These are phyloP conservation scores for Abramis brama DNA, from an alignment of 2,113 vertebrate species.

Conservation along the genomic window DNA sequence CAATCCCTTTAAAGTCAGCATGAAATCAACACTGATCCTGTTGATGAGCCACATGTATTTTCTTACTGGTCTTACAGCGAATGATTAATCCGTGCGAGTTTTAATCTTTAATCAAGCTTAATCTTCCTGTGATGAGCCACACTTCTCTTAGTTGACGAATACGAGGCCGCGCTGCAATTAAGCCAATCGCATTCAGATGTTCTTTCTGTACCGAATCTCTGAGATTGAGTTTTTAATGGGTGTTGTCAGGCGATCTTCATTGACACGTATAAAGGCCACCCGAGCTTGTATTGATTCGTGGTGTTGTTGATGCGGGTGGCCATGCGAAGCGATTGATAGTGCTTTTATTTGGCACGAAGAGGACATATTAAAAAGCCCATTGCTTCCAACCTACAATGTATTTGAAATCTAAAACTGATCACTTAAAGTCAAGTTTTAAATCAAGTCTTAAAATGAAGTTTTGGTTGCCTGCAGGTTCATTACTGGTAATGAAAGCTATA, in stretches of 20 bases:
- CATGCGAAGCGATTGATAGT: background rate
- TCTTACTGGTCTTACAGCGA: background rate
- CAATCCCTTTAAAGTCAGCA: background rate
- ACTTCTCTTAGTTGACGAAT: background rate
- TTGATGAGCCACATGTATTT: too few relatives aligned
- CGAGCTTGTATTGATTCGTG: slow-evolving; percentile 2
- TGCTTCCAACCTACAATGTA: background rate
- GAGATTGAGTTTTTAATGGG: background rate
- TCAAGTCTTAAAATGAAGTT: background rate
- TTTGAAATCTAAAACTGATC: background rate
- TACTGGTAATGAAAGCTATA: background rate
- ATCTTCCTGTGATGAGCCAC: too few relatives aligned
- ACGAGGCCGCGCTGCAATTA: background rate
- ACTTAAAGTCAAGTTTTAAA: too few relatives aligned
- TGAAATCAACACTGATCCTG: background rate
- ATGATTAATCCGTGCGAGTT: background rate
- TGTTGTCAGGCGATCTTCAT: background rate
- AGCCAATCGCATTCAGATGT: background rate
- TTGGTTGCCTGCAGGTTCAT: background rate
- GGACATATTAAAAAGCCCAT: background rate
- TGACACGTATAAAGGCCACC: background rate
- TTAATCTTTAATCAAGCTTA: too few relatives aligned
- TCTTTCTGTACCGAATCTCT: background rate
- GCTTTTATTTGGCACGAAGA: background rate
- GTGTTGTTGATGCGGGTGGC: background rate